Conservation (phyloP, 2,888 invertebrate species). For the Trichopoda pennipes region DNA sequence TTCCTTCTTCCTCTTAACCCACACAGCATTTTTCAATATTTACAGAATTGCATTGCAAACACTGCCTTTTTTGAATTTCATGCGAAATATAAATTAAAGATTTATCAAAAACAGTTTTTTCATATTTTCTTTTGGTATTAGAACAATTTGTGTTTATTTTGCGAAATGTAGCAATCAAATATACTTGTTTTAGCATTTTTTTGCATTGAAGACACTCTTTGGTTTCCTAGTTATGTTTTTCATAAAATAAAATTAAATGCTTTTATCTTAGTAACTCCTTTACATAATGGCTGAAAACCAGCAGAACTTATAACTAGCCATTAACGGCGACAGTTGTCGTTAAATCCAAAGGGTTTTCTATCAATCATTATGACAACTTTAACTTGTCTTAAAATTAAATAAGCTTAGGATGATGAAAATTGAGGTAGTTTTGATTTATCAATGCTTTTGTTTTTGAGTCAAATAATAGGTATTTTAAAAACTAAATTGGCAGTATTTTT, state of each 20-base stretch:
- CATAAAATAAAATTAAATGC: slow-evolving; percentile 48
- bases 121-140: background rate
- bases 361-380: too few species aligned
- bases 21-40: slow-evolving; percentile 13
- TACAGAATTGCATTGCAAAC: background rate
- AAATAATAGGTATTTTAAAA: too few species aligned
- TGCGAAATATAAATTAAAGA: background rate
- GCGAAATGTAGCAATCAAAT: background rate
- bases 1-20: background rate
- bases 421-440: too few species aligned
- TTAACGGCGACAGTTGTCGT: background rate
- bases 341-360: background rate
- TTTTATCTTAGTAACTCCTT: slow-evolving; percentile 44
- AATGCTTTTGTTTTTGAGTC: too few species aligned
- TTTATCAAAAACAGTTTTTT: background rate
- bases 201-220: slow-evolving; percentile 42
- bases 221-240: slow-evolving; percentile 42
- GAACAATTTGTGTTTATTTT: slow-evolving; percentile 25
- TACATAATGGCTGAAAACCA: background rate
- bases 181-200: slow-evolving; percentile 34
- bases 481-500: too few species aligned
- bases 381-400: too few species aligned
- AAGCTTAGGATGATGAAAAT: too few species aligned
- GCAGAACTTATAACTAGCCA: background rate
- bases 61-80: slow-evolving; percentile 4